Base-by-base conservation (phyloP, 2,113 vertebrate genomes). In the Seriola quinqueradiata region DNA sequence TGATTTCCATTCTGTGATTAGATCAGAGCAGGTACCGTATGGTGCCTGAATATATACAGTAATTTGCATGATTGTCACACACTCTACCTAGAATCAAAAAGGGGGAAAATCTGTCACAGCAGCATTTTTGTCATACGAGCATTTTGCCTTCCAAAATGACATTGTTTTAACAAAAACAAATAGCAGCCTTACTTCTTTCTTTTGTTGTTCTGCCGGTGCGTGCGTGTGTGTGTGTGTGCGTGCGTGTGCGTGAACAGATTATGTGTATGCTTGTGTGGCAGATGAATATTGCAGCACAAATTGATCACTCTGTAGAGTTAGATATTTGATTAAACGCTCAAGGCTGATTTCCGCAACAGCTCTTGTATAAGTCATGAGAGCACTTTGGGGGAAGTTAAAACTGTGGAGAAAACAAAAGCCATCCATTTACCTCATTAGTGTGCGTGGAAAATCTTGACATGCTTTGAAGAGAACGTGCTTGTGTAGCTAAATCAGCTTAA, bases 341-440 rank as follows among this genome's bases (percentile, higher is more conserved):
- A 75, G 91, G 92, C 86, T 77, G 64, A 90, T 92, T 91, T 92
- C 75, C 55, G 69, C 81, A 89, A 65, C 82, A 85, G 84, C 87
- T 90, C 75, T 79, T 91, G 85, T 87, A 77, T 86, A 84, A 90
- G 79, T 89, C 89, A 87, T 88, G 84, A 89, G 88, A 92, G 83
- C 88, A 90, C 77, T 92, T 87, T 82, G 75, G 90, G 83, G 83
- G 77, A 75, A 85, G 85, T 90, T 86, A 82, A 87, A 87, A 86
- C 85, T 90, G 92, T 87, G 89, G 81, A 84, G 87, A 89, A 93
- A 93, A 94, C 92, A 92, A 93, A 94, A 92, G 89, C 79, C 89
- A 89, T 94, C 85, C 87, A 92, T 93, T 94, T 90, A 90, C 87
- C 90, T 94, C 94, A 94, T 94, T 94, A 92, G 91, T 85, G 80